Evolutionary conservation across 2,888 invertebrate genomes (phyloP).

Genomic region (Nycteola revayana): DNA sequence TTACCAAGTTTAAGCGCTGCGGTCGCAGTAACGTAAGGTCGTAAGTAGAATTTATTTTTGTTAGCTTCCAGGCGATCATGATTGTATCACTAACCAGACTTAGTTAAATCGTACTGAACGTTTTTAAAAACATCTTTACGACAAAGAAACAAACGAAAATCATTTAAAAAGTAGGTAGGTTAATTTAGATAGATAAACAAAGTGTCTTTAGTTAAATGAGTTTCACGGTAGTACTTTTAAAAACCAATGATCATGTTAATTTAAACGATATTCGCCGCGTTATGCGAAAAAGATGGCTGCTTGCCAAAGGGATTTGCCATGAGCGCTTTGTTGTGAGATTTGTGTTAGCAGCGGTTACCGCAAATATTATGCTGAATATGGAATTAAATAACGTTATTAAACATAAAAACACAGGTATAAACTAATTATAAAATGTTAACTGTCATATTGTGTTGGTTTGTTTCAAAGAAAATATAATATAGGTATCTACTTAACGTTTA

Average conservation of each 20-base stretch:
- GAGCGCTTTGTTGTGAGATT: slow-evolving; percentile 33
- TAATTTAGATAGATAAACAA: slow-evolving; percentile 3
- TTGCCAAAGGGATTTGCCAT: slow-evolving; percentile 47
- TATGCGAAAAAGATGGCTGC: slow-evolving; percentile 45
- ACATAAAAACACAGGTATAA: too few relatives aligned
- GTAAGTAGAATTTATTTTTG: slow-evolving; percentile 7
- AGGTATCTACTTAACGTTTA: too few relatives aligned
- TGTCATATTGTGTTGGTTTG: too few relatives aligned
- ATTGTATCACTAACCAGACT: too few relatives aligned
- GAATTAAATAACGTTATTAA: slow-evolving; percentile 1
- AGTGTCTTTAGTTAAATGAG: slow-evolving; percentile 27
- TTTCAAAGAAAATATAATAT: too few relatives aligned
- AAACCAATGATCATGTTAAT: slow-evolving; percentile 44
- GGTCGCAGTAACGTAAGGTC: slow-evolving; percentile 15
- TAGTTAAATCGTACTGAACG: too few relatives aligned
- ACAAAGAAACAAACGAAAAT: too few relatives aligned
- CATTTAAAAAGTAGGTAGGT: too few relatives aligned
- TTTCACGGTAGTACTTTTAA: slow-evolving; percentile 34
- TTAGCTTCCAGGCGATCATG: too few relatives aligned
- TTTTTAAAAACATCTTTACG: too few relatives aligned
- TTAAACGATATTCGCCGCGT: slow-evolving; percentile 35
- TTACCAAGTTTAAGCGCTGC: slow-evolving; percentile 52
- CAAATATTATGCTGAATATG: slow-evolving; percentile 21
- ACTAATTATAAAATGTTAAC: too few relatives aligned
- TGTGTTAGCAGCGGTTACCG: slow-evolving; percentile 27